Evolutionary conservation across 2,113 vertebrate species (phyloP).

Genomic region (Columbina picui): DNA sequence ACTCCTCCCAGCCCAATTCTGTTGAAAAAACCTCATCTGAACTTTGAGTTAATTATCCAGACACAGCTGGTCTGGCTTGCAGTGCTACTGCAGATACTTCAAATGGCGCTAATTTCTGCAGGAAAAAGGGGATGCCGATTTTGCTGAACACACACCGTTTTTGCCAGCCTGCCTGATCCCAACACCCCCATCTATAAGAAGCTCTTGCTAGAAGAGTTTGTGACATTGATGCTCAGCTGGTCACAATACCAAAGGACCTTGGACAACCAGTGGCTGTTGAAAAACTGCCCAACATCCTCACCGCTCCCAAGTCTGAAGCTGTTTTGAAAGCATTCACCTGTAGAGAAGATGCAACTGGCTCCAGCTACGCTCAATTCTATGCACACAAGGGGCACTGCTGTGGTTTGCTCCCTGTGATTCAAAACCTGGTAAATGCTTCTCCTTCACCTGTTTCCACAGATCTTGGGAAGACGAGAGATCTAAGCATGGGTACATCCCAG

Average conservation of each 20-base stretch:
- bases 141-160: neutral
- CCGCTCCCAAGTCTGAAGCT: neutral
- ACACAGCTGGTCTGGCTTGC: conserved; percentile 38
- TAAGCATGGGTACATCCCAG: neutral
- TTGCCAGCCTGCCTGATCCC: neutral
- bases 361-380: accelerated
- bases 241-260: neutral
- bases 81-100: neutral
- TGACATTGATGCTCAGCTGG: neutral
- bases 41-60: neutral
- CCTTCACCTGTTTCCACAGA: neutral
- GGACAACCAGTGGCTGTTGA: neutral
- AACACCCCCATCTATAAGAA: neutral
- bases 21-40: conserved; percentile 19
- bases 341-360: neutral
- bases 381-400: neutral
- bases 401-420: neutral
- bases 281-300: neutral
- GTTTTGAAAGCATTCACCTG: neutral
- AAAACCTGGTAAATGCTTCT: neutral
- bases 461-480: neutral
- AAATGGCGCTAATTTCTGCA: neutral
- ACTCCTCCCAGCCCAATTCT: neutral
- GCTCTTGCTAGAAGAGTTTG: neutral
- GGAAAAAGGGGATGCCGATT: neutral